Evolutionary conservation across 2,888 invertebrate species (phyloP).

Genomic region (Archaeoteleia sp.): DNA sequence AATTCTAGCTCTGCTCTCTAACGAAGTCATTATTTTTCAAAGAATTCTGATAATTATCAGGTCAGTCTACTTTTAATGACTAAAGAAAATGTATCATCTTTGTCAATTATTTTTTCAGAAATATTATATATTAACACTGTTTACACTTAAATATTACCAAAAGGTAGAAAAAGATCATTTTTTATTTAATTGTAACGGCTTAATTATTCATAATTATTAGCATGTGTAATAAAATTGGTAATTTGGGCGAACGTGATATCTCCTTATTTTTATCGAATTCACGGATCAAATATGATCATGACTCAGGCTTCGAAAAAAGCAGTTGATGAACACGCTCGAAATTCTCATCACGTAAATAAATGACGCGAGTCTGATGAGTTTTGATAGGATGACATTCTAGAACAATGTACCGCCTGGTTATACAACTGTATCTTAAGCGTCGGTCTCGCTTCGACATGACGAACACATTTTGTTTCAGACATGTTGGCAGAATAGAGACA

Average conservation of each 20-base stretch:
- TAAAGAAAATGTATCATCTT: too few relatives aligned
- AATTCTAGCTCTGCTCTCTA: background rate
- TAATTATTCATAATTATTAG: too few relatives aligned
- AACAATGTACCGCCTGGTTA: constrained; percentile 54
- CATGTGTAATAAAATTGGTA: background rate
- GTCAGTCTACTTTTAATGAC: background rate
- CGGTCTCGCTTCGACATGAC: constrained; percentile 47
- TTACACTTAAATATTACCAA: too few relatives aligned
- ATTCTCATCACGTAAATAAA: constrained; percentile 61
- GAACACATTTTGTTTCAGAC: constrained; percentile 13
- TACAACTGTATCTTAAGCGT: constrained; percentile 55
- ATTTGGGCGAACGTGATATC: background rate
- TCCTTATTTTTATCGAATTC: constrained; percentile 1
- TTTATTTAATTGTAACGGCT: too few relatives aligned
- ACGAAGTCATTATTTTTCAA: background rate
- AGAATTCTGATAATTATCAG: background rate
- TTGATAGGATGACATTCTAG: constrained; percentile 50
- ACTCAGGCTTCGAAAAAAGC: constrained; percentile 50
- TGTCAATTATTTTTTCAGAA: too few relatives aligned
- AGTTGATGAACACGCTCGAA: constrained; percentile 34
- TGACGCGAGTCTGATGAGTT: constrained; percentile 59
- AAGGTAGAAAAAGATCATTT: too few relatives aligned
- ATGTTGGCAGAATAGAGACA: constrained; percentile 3
- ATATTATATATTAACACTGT: too few relatives aligned
- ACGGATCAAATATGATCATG: constrained; percentile 21